Percentiles rank a stretch among this genome's conserved stretches.
These are phyloP conservation scores for Eciton burchellii DNA, from an alignment of 1,140 invertebrate genomes.

Conservation along the genomic window DNA sequence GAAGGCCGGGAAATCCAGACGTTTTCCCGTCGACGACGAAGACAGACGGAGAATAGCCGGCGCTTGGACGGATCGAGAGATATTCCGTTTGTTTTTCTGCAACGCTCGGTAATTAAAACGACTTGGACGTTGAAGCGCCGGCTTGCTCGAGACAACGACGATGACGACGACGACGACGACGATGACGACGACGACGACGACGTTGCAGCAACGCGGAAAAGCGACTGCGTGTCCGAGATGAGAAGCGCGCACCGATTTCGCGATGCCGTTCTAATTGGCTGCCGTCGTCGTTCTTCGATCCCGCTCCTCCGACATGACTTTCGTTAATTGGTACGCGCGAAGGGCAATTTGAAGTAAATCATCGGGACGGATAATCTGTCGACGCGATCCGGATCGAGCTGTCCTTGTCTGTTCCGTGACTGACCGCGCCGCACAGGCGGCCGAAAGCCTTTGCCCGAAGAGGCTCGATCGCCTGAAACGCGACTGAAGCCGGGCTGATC, in stretches of 20 bases:
- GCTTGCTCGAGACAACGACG: not conserved
- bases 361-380: slow-evolving; percentile 52
- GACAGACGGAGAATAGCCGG: slow-evolving; percentile 11
- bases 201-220: slow-evolving; percentile 40
- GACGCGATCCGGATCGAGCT: slow-evolving; percentile 31
- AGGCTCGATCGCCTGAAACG: not conserved
- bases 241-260: slow-evolving; percentile 29
- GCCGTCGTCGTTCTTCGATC: slow-evolving; percentile 2
- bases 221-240: slow-evolving; percentile 13
- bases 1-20: slow-evolving; percentile 31
- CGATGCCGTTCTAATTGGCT: slow-evolving; percentile 43
- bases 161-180: not conserved
- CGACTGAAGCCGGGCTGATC: not conserved
- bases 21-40: not conserved
- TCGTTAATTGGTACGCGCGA: slow-evolving; percentile 52
- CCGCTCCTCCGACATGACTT: slow-evolving; percentile 27
- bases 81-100: slow-evolving; percentile 43
- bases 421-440: not conserved
- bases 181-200: not conserved
- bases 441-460: not conserved
- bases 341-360: slow-evolving; percentile 38
- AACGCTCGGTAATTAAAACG: slow-evolving; percentile 55
- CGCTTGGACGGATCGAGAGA: slow-evolving; percentile 18
- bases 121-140: not conserved
- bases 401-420: slow-evolving; percentile 1